A percentile compares a stretch with the other conserved stretches of the same genome.
Conservation (phyloP, 2,113 vertebrate genomes). For the Haemorhous mexicanus region DNA sequence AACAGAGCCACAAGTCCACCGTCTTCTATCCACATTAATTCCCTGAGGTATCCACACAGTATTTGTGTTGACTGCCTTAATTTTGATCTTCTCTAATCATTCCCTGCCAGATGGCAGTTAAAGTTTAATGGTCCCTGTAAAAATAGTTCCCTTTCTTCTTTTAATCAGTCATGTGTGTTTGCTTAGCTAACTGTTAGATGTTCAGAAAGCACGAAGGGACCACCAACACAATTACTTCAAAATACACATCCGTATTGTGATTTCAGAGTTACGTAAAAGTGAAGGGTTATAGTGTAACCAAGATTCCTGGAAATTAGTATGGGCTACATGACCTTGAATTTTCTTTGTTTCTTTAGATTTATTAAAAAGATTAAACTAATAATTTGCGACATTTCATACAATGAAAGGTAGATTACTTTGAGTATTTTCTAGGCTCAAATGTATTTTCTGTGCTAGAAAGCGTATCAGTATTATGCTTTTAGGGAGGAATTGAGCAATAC, state of each 20-base stretch:
- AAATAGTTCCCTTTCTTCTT: conserved; percentile 82
- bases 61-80: conserved; percentile 84
- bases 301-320: neutral
- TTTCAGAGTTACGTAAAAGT: conserved; percentile 2
- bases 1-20: conserved; percentile 72
- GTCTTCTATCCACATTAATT: conserved; percentile 74
- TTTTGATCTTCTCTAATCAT: conserved; percentile 85
- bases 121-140: conserved; percentile 80
- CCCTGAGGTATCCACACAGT: conserved; percentile 75
- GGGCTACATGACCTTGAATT: neutral
- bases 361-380: neutral
- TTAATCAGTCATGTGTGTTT: conserved; percentile 81
- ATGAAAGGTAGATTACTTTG: neutral
- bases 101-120: conserved; percentile 82
- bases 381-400: neutral
- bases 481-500: neutral
- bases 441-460: neutral
- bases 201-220: conserved; percentile 74
- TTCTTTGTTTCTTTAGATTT: neutral
- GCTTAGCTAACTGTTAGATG: conserved; percentile 76
- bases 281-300: neutral
- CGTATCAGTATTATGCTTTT: neutral
- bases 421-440: neutral
- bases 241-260: conserved; percentile 54
- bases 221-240: conserved; percentile 76